Evolutionary conservation across 1,140 invertebrate species (phyloP).

Genomic region (Drosophila nasuta): DNA sequence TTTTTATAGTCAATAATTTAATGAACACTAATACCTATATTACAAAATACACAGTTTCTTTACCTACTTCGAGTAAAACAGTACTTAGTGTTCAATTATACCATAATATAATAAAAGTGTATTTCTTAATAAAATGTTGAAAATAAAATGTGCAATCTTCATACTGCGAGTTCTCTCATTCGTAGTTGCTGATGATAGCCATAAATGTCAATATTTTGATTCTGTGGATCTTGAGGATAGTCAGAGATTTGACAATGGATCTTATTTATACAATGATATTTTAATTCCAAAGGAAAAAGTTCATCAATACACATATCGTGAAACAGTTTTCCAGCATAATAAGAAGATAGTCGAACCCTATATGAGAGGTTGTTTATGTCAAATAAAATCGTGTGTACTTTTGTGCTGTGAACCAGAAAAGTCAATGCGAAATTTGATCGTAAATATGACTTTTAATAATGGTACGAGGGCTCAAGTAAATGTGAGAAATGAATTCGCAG

Average conservation of each 20-base stretch:
- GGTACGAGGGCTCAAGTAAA: not conserved
- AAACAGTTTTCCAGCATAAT: not conserved
- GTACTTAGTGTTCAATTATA: no score
- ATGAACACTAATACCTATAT: no score
- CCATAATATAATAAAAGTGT: no score
- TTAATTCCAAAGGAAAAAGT: not conserved
- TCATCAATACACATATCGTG: not conserved
- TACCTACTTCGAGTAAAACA: no score
- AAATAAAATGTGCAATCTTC: no score
- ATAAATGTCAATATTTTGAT: slow-evolving; percentile 10
- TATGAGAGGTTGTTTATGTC: not conserved
- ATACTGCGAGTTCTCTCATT: no score
- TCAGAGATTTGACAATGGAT: not conserved
- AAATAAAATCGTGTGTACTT: not conserved
- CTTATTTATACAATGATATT: slow-evolving; percentile 8
- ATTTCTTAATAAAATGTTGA: no score
- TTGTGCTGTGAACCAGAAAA: slow-evolving; percentile 2
- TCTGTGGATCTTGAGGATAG: not conserved
- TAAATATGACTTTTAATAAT: not conserved
- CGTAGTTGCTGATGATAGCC: not conserved
- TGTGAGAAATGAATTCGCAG: not conserved
- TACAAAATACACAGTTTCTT: no score
- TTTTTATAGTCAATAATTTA: no score
- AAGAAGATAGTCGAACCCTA: not conserved
- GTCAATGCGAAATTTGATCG: not conserved